Evolutionary conservation across 2,888 invertebrate genomes (phyloP).

Genomic region (Cryptophagus acutangulus): DNA sequence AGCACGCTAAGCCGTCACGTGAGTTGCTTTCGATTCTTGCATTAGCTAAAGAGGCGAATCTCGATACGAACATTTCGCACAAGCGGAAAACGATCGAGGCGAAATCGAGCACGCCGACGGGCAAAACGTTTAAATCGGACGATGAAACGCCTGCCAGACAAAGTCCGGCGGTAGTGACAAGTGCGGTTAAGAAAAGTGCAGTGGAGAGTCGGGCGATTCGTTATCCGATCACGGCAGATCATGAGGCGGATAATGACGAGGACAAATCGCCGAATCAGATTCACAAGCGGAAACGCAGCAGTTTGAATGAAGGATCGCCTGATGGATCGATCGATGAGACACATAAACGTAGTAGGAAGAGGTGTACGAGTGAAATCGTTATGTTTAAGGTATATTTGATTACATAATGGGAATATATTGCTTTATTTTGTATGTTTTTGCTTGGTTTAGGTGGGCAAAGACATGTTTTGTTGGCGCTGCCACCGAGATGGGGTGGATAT

Average conservation of each 20-base stretch:
- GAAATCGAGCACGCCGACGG: conserved; percentile 16
- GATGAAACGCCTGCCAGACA: conserved; percentile 15
- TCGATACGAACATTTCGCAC: conserved; percentile 51
- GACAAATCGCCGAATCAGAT: conserved; percentile 10
- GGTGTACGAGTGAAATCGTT: conserved; percentile 23
- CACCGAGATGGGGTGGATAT: conserved; percentile 65
- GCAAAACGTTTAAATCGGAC: no score
- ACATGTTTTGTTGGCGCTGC: conserved; percentile 89
- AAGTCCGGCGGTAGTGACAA: conserved; percentile 16
- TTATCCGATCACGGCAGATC: conserved; percentile 39
- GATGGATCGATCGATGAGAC: conserved; percentile 29
- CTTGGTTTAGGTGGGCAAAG: conserved; percentile 51
- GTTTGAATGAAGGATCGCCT: conserved; percentile 24
- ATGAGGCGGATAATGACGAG: conserved; percentile 30
- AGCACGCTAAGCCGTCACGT: neutral
- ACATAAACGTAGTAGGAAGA: conserved; percentile 25
- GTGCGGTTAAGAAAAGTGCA: conserved; percentile 6
- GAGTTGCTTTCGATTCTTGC: conserved; percentile 62
- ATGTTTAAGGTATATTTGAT: conserved; percentile 33
- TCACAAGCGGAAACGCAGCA: conserved; percentile 32
- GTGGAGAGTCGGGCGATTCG: conserved; percentile 14
- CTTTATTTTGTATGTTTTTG: neutral
- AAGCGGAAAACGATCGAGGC: conserved; percentile 47
- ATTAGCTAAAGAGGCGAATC: conserved; percentile 64
- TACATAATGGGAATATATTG: neutral